These are phyloP conservation scores for Pogonognathellus flavescens DNA, from an alignment of 1,140 invertebrate species.

Conservation along the genomic window DNA sequence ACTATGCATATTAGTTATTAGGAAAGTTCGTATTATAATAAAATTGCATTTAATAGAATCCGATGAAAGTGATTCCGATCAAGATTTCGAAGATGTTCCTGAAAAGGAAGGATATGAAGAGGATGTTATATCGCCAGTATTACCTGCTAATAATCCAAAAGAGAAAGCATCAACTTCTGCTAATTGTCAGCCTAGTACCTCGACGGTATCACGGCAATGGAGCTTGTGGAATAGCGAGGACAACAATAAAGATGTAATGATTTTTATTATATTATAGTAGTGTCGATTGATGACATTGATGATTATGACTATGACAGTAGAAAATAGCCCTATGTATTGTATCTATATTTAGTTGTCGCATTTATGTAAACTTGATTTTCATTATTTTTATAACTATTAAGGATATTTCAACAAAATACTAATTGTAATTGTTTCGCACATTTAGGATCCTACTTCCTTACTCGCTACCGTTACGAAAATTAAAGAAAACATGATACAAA, in stretches of 20 bases:
- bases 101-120: constrained; percentile 72
- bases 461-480: constrained; percentile 26
- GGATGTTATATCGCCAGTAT: constrained; percentile 50
- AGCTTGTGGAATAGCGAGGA: constrained; percentile 51
- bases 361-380: no score
- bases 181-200: background rate
- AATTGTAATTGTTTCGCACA: background rate
- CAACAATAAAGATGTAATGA: constrained; percentile 55
- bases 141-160: background rate
- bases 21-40: no score
- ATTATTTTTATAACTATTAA: no score
- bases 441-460: constrained; percentile 55
- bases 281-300: no score
- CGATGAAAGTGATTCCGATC: constrained; percentile 66
- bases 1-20: no score
- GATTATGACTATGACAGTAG: no score
- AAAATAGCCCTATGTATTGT: no score
- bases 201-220: background rate
- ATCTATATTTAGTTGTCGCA: no score
- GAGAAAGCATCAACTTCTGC: background rate
- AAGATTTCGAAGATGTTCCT: constrained; percentile 70
- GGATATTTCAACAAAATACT: no score
- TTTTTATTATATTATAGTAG: no score
- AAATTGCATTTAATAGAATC: background rate
- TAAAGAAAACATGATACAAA: background rate